Evolutionary conservation across 2,113 vertebrate genomes (phyloP), one percentile per base, ranked within the genome.

Genomic region (Leptobrachium leishanense): DNA sequence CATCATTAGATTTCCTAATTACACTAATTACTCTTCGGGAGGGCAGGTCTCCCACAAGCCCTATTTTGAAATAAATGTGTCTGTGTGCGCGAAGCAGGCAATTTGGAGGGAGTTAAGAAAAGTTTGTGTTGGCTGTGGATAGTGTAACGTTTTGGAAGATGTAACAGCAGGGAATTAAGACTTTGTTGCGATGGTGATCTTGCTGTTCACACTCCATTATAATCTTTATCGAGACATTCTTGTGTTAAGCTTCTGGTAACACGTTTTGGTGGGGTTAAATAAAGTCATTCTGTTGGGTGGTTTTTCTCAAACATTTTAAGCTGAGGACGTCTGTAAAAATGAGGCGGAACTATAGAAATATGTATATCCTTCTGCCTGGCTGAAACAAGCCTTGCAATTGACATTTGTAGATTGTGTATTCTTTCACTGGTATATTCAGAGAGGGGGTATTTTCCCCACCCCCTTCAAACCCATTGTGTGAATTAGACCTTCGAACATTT

Each of bases 141-240:
- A 78, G 62, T 79, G 72, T 84, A 88, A 88, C 90, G 87, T 87
- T 90, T 88, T 86, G 83, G 88, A 86, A 62, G 87, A 88, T 83
- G 88, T 90, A 85, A 90, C 83, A 83, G 80, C 74, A 82, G 86
- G 83, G 84, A 87, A 88, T 90, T 86, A 87, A 89, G 85, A 84
- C 83, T 83, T 88, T 90, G 89, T 89, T 88, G 85, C 88, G 66
- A 70, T 76, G 83, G 80, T 82, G 84, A 84, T 82, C 83, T 81
- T 81, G 63, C 13, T 31, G 68, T 74, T 73, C 71, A 68, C 77
- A 67, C 40, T 79, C n/a, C n/a, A 40, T 68, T 73, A 65, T 44
- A 67, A 59, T 73, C n/a, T 59, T 59, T 79, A 63, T 65, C 20
- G 5, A 10, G 53, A 43, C 31, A 31, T 68, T 41, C 53, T 41